Conservation (phyloP, 2,888 invertebrate species). For the Lumbricus terrestris region DNA sequence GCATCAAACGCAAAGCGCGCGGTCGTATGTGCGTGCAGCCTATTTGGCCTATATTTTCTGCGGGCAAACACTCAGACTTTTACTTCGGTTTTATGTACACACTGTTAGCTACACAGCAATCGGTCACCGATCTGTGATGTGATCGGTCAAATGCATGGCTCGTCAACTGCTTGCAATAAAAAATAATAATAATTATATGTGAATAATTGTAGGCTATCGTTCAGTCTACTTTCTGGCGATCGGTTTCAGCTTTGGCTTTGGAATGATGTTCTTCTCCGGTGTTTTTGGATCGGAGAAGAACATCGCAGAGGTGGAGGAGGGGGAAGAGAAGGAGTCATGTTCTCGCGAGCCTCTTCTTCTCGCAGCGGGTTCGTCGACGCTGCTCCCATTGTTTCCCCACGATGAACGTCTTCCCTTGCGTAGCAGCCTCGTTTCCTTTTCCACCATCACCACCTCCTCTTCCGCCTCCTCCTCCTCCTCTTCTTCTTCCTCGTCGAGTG, state of each 20-base stretch:
- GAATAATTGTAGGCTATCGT: no score
- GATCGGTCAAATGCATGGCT: not conserved
- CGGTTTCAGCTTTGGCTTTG: not conserved
- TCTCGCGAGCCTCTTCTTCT: not conserved
- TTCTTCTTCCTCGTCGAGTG: not conserved
- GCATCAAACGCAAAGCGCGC: not conserved
- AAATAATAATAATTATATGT: not conserved
- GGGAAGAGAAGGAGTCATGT: not conserved
- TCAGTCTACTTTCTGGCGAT: not conserved
- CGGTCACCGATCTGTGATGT: not conserved
- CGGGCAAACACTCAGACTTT: not conserved
- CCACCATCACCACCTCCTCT: not conserved
- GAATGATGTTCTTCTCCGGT: not conserved
- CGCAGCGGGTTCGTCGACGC: not conserved
- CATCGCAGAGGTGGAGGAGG: no score
- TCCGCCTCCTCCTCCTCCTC: not conserved
- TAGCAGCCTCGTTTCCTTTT: not conserved
- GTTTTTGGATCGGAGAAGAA: not conserved
- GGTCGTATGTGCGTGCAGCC: no score
- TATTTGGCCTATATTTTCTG: not conserved
- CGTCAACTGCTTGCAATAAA: not conserved
- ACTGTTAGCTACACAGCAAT: not conserved
- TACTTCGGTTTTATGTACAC: no score
- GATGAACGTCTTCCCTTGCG: not conserved
- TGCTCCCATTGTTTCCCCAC: not conserved